Evolutionary conservation across 1,140 invertebrate species (phyloP), one percentile per base, ranked within the genome.

Genomic region (Pinna nobilis): DNA sequence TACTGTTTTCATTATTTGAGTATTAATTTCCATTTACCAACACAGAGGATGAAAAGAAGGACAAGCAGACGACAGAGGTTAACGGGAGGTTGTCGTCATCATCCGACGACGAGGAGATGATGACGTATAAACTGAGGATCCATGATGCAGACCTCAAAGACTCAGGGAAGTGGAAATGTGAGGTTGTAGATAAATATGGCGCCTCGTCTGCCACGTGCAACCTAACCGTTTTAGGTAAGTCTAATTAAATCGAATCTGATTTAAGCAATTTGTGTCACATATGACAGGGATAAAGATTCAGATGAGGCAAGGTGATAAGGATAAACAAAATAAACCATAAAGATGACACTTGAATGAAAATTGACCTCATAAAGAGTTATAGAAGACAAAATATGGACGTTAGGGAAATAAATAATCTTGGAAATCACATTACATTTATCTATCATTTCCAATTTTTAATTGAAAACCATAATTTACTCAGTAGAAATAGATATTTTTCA

Each of bases 151-250:
- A 64, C n/a, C 2, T 55, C 6, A 47, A 55, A 3, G 72, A 74
- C 47, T 59, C 65, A 2, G 72, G 65, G n/a, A 64, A 53, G 53
- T 69, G 66, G 72, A 68, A 41, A 44, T 69, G 59, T 49, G 72
- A 74, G 32, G 73, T 70, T 20, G 53, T 65, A 55, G 73, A 75
- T 41, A 69, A 69, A 55, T 69, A 59, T 32, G 53, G 66, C 9
- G 41, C 51, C 25, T 35, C 39, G n/a, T 47, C 51, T 11, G 41
- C 66, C 23, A 37, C 55, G 20, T 59, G 66, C 47, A 57, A 57
- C 37, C 20, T 44, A 13, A 18, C 9, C 9, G 23, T 7, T 53
- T 7, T 18, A 53, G 9, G 23, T 18, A 7, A 53, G 9, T 13
- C 23, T 7, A 13, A 7, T 25, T 18, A 7, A 9, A 53, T 25